phyloP scores from a whole-genome alignment of 1,140 invertebrate genomes.

The Cydia strobilella region DNA sequence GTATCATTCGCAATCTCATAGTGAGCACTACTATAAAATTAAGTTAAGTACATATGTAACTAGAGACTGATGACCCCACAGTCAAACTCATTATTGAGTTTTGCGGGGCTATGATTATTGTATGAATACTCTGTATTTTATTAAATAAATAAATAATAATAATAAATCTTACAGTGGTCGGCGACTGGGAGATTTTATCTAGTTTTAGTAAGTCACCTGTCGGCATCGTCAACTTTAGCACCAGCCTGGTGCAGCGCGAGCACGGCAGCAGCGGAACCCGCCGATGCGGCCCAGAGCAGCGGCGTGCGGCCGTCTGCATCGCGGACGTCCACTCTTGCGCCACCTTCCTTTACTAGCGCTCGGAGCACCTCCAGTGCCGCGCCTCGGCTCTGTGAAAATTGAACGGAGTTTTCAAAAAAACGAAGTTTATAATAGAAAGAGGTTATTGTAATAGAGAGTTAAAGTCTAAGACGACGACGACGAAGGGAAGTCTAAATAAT shows the following conservation, averaged over 20 bases:
- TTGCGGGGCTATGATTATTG: no score
- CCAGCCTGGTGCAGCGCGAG: slow-evolving; percentile 92
- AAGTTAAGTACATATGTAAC: no score
- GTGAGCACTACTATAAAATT: no score
- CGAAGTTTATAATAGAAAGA: no score
- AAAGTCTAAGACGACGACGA: no score
- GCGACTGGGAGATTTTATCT: background rate
- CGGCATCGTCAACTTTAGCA: slow-evolving; percentile 87
- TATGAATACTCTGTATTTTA: no score
- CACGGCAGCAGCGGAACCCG: slow-evolving; percentile 95
- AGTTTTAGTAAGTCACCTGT: slow-evolving; percentile 81
- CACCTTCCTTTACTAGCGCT: slow-evolving; percentile 88
- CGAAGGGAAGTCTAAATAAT: no score
- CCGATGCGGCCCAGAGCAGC: slow-evolving; percentile 97
- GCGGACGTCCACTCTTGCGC: slow-evolving; percentile 89
- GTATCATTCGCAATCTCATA: no score
- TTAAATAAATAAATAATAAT: no score
- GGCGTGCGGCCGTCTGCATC: slow-evolving; percentile 97
- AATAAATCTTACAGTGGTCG: background rate
- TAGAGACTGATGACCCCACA: no score
- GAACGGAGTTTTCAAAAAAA: background rate
- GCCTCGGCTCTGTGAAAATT: slow-evolving; percentile 57
- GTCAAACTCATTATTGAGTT: no score
- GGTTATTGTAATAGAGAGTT: no score
- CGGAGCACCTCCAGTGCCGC: slow-evolving; percentile 90